A percentile compares a stretch with the other conserved stretches of the same genome.
Conservation (phyloP, 2,888 invertebrate genomes). For the Marronus borbonicus region DNA sequence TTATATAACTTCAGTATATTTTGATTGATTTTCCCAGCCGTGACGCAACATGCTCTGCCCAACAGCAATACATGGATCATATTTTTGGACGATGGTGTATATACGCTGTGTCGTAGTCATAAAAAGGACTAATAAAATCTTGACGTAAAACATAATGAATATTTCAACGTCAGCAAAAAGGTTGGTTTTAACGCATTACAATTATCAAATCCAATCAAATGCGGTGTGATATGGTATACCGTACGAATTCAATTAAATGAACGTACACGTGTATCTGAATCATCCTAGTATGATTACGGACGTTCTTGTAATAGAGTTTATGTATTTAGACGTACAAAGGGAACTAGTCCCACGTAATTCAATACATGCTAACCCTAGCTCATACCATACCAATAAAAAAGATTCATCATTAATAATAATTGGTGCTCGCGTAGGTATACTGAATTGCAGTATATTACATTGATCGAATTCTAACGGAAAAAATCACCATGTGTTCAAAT, state of each 20-base stretch:
- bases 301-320: neutral
- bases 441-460: neutral
- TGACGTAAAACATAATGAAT: conserved; percentile 44
- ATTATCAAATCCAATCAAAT: conserved; percentile 30
- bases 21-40: too few relatives aligned
- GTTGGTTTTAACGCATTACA: conserved; percentile 24
- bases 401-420: neutral
- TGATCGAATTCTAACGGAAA: neutral
- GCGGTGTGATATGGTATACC: neutral
- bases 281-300: neutral
- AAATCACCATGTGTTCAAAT: neutral
- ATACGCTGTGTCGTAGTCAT: conserved; percentile 1
- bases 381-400: neutral
- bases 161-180: conserved; percentile 46
- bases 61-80: neutral
- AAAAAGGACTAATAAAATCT: conserved; percentile 33
- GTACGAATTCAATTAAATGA: neutral
- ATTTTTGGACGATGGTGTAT: conserved; percentile 17
- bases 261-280: neutral
- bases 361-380: neutral
- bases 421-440: neutral
- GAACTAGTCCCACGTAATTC: neutral
- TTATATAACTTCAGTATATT: too few relatives aligned
- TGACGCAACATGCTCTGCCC: too few relatives aligned
- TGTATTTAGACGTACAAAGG: neutral